Base-by-base conservation (phyloP, 1,140 invertebrate species). In the Bombus confusus region DNA sequence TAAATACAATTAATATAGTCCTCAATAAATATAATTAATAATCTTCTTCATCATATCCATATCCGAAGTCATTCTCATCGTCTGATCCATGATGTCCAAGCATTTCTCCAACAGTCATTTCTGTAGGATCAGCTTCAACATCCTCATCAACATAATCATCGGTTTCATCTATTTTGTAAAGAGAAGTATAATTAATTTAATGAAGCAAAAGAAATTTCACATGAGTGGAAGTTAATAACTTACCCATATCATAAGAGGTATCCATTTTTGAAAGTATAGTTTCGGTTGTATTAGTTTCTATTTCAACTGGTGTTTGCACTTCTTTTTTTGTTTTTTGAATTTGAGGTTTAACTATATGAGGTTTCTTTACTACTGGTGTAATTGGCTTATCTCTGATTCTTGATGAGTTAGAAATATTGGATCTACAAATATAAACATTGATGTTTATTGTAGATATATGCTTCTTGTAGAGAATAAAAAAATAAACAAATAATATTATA, bases 51-150 rank as follows among this genome's bases (percentile, higher is more conserved):
- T 94, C 93, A 37, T 95, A 93, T 64, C 94, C 94, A 74, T 95
- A 95, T 43, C 91, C 93, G 69, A 92, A 93, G 22, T 91, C 93
- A 83, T 95, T 92, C 9, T 93, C 94, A 64, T 93, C 92, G 77
- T 94, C 94, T 39, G 77, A 73, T 13, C 39, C 87, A n/a, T 77
- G 77, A n/a, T 93, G 91, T 81, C 94, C 94, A 47, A 96, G 92
- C 88, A 96, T 93, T 77, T 96, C 92, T 43, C 95, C 93, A 34
- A 96, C 93, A 57, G 95, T 95, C 86, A 96, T 93, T 88, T 94
- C 94, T 34, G 94, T 93, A 18, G 91, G 80, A 73, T 95, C 94
- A 76, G 83, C 78, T 69, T 94, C 93, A n/a, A 92, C 93, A 13
- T 94, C 95, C 62, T 95, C 94, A 52, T 95, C 95, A n/a, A 94